Evolutionary conservation across 2,888 invertebrate genomes (phyloP).

Genomic region (Trissolcus brochymenae): DNA sequence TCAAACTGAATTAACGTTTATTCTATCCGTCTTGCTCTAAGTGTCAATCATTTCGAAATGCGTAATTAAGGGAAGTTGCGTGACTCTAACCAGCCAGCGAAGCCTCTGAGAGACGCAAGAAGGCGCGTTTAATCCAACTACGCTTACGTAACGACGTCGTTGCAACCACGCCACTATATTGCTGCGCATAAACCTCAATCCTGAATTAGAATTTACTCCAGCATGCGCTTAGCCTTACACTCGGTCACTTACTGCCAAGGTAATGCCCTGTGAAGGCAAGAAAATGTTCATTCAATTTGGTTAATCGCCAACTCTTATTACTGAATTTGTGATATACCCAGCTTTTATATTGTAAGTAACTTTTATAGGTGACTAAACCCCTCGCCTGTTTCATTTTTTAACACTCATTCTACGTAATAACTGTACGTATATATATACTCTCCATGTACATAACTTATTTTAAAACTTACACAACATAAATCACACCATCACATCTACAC

Average conservation of each 20-base stretch:
- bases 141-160: conserved; percentile 66
- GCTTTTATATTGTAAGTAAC: neutral
- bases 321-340: conserved; percentile 13
- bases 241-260: conserved; percentile 41
- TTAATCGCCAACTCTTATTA: conserved; percentile 46
- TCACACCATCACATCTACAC: too few relatives aligned
- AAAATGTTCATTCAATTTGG: conserved; percentile 52
- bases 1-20: conserved; percentile 66
- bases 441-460: too few relatives aligned
- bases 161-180: conserved; percentile 58
- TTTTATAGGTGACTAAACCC: too few relatives aligned
- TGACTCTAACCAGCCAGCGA: conserved; percentile 60
- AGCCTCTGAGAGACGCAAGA: conserved; percentile 59
- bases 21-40: conserved; percentile 54
- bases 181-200: conserved; percentile 67
- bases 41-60: conserved; percentile 64
- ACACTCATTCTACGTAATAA: too few relatives aligned
- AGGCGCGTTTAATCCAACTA: conserved; percentile 68
- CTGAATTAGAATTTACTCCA: conserved; percentile 65
- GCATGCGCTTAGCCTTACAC: conserved; percentile 32
- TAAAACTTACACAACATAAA: too few relatives aligned
- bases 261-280: conserved; percentile 47
- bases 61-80: conserved; percentile 60
- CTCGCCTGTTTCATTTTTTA: too few relatives aligned
- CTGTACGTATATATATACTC: too few relatives aligned